Base-by-base conservation (phyloP, 1,140 invertebrate genomes). In the Drosophila paulistorum region DNA sequence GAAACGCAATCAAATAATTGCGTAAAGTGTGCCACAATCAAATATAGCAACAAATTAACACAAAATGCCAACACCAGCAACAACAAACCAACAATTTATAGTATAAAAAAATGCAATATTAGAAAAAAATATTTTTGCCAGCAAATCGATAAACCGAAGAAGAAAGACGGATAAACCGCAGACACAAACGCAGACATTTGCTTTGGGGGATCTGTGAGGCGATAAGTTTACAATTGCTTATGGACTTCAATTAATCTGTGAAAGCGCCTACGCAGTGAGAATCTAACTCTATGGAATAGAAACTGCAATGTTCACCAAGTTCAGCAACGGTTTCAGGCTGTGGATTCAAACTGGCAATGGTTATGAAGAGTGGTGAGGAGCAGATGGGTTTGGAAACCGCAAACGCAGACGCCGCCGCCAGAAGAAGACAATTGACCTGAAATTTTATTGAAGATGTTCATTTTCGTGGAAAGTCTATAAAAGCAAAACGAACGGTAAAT, bases 241-340 rank as follows among this genome's bases (percentile, higher is more conserved):
- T 91, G 89, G 45, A 90, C 84, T 90, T 90, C 83, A 90, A 90
- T 90, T 90, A 90, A 90, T 90, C 89, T 89, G 84, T 84, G 89
- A 85, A 85, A 90, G 89, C 89, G 83, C 89, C 89, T 89, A 90
- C 83, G 84, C 89, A 87, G 71, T 39, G 68, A 73, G 73, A 26
- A 60, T 37, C 61, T 39, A 51, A n/a, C 48, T 5, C 83, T 77
- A 74, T 83, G 80, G 45, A 80, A 74, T 79, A 89, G 71, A 87
- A 89, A 87, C 74, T 76, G 73, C 77, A 82, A 74, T 80, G 66
- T 55, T 66, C 54, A 30, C 37, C 37, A 74, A 60, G 72, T 74
- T 55, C 74, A 66, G 66, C 62, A 72, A 67, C 67, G 76, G 76
- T 42, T 39, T 72, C 13, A 42, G 30, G 30, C 58, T 54, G n/a